phyloP scores from a whole-genome alignment of 2,113 vertebrate species.

The Alouatta palliata region DNA sequence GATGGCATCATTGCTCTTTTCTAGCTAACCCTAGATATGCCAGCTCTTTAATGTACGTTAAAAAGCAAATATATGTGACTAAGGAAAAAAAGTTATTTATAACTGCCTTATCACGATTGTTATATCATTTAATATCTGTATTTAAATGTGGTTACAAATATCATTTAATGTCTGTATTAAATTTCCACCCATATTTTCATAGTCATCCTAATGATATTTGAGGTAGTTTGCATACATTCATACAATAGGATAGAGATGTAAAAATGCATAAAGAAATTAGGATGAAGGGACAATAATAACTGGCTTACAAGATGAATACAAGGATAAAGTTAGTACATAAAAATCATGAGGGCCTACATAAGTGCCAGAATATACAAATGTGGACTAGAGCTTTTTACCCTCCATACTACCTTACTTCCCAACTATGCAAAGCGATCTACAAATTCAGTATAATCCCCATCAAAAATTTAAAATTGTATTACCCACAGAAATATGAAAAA shows the following conservation, averaged over 20 bases:
- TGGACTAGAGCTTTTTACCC: neutral
- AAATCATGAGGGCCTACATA: neutral
- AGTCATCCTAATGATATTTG: neutral
- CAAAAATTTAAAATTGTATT: neutral
- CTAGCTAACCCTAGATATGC: conserved; percentile 86
- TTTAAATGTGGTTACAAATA: neutral
- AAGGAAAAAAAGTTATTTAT: conserved; percentile 87
- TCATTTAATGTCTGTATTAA: neutral
- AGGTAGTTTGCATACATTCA: neutral
- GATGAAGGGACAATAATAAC: neutral
- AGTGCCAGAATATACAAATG: neutral
- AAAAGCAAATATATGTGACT: conserved; percentile 88
- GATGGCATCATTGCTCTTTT: conserved; percentile 82
- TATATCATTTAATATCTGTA: conserved; percentile 29
- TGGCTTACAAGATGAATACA: neutral
- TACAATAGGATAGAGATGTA: neutral
- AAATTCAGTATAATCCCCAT: neutral
- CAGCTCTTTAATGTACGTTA: conserved; percentile 87
- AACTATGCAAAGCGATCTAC: neutral
- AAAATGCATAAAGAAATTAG: neutral
- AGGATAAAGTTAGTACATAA: neutral
- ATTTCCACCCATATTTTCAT: neutral
- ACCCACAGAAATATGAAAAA: neutral
- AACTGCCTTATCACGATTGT: conserved; percentile 88
- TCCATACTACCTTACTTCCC: neutral